Base-by-base conservation (phyloP, 2,888 invertebrate genomes). In the Oscheius onirici region DNA sequence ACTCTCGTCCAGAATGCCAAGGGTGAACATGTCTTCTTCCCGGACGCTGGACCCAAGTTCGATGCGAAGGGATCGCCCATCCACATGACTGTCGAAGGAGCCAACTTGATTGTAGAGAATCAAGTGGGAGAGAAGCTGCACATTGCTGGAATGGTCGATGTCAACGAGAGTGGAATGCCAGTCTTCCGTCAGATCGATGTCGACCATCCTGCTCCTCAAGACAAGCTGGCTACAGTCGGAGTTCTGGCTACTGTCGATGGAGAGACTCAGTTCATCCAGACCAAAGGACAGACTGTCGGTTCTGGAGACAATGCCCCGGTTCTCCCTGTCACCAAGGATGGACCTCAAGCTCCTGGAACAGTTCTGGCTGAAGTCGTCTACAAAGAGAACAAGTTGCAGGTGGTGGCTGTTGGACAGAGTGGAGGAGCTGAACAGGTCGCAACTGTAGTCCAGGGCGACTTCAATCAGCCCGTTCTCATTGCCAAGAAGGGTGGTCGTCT, bases 281-380 rank as follows among this genome's bases (percentile, higher is more conserved):
- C 60, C 10, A 60, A 60, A 22, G 60, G 60, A 60, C 60, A 43
- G 22, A 43, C 60, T 43, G 60, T 60, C 22, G 60, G 60, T n/a
- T 60, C 60, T 60, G 60, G 60, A 40, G 41, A 60, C 41, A 26
- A 20, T 28, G 54, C 54, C 24, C 54, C 54, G 13, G 22, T 24
- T 26, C n/a, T 60, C 15, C 40, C 41, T 34, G 26, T 40, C 43
- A 60, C 60, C 41, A n/a, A 41, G 22, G 60, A 60, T 10, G 60
- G 41, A 41, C 20, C 43, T 43, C 22, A 24, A 10, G 20, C 60
- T 11, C 40, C 60, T 17, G 60, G 41, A n/a, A 60, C 1, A 11
- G 5, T 60, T 17, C 28, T 60, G 22, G 60, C 40, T 15, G 34
- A 60, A 8, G 55, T 55, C 1, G 5, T 55, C 15, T n/a, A 22